Base-by-base conservation (phyloP, 2,888 invertebrate species). In the Nomada flava region DNA sequence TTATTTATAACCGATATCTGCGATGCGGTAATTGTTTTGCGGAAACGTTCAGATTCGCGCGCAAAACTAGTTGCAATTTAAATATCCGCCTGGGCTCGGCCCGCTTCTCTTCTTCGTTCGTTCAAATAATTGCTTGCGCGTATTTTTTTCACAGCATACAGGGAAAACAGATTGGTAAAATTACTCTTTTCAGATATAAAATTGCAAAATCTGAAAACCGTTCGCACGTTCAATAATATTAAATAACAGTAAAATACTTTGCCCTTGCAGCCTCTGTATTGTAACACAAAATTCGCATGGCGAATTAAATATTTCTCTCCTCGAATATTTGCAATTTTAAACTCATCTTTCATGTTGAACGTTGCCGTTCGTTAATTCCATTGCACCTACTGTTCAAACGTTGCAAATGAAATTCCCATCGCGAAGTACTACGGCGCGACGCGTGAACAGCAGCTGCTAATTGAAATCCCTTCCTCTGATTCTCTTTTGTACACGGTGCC, bases 11-110 rank as follows among this genome's bases (percentile, higher is more conserved):
- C n/a, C 53, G 47, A 36, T 23, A 23, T 36, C 18, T 23, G 67
- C 50, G 26, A 53, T 10, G 42, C 47, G 44, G 47, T 68, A 68
- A 72, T 68, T 59, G 52, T 52, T 36, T 50, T 26, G 18, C 69
- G 69, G 79, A 60, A 76, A 53, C 57, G 55, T 79, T 52, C 23
- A 63, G 52, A 68, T 79, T 72, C 57, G 65, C 65, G 53, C 68
- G 68, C 67, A 62, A 50, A 79, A 67, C 79, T 62, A 29, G 29
- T 52, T 63, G 26, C 50, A 71, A 71, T 78, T 78, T 76, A 52
- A 76, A 69, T 59, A 44, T 62, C 55, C 42, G n/a, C 13, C 1
- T 20, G 20, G 23, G 7, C 4, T 52, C 44, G 9, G 29, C 18
- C 1, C 26, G 18, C 20, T n/a, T 53, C 13, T 47, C 18, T 20